Conservation (phyloP, 2,888 invertebrate species). For the Diadromus collaris region DNA sequence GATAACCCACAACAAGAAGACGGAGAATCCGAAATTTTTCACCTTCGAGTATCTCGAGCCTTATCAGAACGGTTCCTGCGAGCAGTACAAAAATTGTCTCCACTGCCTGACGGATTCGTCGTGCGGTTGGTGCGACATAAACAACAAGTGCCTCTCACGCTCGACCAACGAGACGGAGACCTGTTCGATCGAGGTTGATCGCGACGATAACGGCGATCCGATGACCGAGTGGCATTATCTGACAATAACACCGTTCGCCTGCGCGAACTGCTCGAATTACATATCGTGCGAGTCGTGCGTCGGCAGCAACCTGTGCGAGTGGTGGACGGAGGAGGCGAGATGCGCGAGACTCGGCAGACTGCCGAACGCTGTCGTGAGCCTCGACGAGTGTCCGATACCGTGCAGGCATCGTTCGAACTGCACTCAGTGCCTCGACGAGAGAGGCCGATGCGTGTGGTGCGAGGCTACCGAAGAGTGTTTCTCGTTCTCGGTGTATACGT, state of each 20-base stretch:
- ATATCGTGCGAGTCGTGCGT: slow-evolving; percentile 94
- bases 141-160: slow-evolving; percentile 86
- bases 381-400: slow-evolving; percentile 88
- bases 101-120: slow-evolving; percentile 93
- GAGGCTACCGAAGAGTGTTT: slow-evolving; percentile 96
- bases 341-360: slow-evolving; percentile 91
- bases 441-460: slow-evolving; percentile 97
- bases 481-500: slow-evolving; percentile 97
- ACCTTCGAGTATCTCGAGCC: slow-evolving; percentile 95
- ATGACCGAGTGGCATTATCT: slow-evolving; percentile 89
- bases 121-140: slow-evolving; percentile 96
- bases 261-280: slow-evolving; percentile 94
- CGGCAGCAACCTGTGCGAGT: slow-evolving; percentile 89
- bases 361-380: slow-evolving; percentile 84
- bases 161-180: slow-evolving; percentile 85
- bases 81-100: slow-evolving; percentile 90
- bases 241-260: slow-evolving; percentile 90
- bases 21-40: slow-evolving; percentile 90
- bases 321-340: slow-evolving; percentile 94
- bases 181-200: slow-evolving; percentile 82
- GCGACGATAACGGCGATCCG: slow-evolving; percentile 80
- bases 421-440: slow-evolving; percentile 91
- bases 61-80: slow-evolving; percentile 90
- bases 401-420: slow-evolving; percentile 90
- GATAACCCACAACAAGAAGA: slow-evolving; percentile 87